phyloP scores from a whole-genome alignment of 2,888 invertebrate genomes.

The Drosophila emarginata region DNA sequence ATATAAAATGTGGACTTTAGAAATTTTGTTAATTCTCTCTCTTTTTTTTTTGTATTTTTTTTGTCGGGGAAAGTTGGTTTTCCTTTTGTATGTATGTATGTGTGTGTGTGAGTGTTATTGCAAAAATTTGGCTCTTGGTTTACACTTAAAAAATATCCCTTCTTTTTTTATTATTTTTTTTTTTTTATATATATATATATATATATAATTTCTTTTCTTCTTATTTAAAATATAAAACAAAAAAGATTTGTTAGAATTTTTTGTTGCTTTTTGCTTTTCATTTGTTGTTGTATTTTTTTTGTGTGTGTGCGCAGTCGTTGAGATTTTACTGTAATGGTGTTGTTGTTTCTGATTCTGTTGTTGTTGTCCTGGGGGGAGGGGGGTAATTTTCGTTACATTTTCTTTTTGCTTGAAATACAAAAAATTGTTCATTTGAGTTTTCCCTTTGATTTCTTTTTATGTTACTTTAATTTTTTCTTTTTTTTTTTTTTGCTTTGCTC shows the following conservation, averaged over 20 bases:
- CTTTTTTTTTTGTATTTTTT: slow-evolving; percentile 1
- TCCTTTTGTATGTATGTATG: slow-evolving; percentile 26
- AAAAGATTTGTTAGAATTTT: slow-evolving; percentile 19
- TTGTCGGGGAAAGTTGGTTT: slow-evolving; percentile 25
- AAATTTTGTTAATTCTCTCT: slow-evolving; percentile 2
- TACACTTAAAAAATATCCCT: slow-evolving; percentile 64
- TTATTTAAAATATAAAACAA: slow-evolving; percentile 23
- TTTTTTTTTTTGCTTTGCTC: slow-evolving; percentile 6
- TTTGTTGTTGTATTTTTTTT: slow-evolving; percentile 52
- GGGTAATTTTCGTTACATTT: slow-evolving; percentile 57
- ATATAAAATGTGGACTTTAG: slow-evolving; percentile 29
- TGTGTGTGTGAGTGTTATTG: slow-evolving; percentile 50
- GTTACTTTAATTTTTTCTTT: neutral
- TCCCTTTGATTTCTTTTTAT: neutral
- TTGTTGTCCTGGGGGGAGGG: neutral
- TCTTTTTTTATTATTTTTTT: slow-evolving; percentile 28
- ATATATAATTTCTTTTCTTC: slow-evolving; percentile 38
- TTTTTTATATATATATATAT: slow-evolving; percentile 7
- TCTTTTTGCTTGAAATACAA: slow-evolving; percentile 27
- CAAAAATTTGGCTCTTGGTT: slow-evolving; percentile 75
- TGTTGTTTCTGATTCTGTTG: slow-evolving; percentile 28
- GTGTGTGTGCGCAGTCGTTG: slow-evolving; percentile 73
- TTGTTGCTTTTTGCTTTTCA: slow-evolving; percentile 12
- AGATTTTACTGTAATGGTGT: slow-evolving; percentile 48
- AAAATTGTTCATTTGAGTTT: slow-evolving; percentile 1